Evolutionary conservation across 2,797 vertebrate species (phyloP).

Genomic region (Semotilus atromaculatus): DNA sequence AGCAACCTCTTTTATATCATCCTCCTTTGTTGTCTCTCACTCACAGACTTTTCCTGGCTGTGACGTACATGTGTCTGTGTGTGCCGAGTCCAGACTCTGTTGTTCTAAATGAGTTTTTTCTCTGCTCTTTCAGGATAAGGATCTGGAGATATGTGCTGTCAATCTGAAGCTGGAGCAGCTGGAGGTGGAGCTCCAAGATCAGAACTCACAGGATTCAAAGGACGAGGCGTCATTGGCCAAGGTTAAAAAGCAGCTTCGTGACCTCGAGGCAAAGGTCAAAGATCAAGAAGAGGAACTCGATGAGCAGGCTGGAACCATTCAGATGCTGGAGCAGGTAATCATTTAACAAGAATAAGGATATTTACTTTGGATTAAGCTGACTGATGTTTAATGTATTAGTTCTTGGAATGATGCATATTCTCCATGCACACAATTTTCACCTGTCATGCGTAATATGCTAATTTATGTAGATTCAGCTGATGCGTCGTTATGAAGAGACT

Average conservation of each 20-base stretch:
- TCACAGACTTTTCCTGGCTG: neutral
- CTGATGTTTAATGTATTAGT: conserved; percentile 42
- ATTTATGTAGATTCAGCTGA: conserved; percentile 29
- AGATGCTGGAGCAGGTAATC: conserved; percentile 97
- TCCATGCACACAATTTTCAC: conserved; percentile 32
- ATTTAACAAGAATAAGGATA: neutral
- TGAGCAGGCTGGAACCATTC: conserved; percentile 95
- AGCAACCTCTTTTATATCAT: conserved; percentile 28
- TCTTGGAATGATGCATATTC: conserved; percentile 23
- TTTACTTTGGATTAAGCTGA: neutral
- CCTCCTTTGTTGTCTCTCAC: neutral
- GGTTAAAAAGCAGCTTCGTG: conserved; percentile 93
- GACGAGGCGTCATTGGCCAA: conserved; percentile 94
- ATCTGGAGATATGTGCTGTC: conserved; percentile 85
- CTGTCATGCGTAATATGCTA: conserved; percentile 29
- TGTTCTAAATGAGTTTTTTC: conserved; percentile 10
- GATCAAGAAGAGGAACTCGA: conserved; percentile 98
- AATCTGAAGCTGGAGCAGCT: conserved; percentile 89
- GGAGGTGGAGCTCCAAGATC: conserved; percentile 93
- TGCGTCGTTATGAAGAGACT: conserved; percentile 12
- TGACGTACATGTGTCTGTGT: conserved; percentile 19
- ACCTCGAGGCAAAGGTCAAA: conserved; percentile 93
- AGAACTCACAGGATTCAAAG: conserved; percentile 95
- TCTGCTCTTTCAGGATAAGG: conserved; percentile 84
- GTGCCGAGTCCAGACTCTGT: neutral